These are phyloP conservation scores for Coregonus suidteri DNA, from an alignment of 2,797 vertebrate genomes.

Conservation along the genomic window DNA sequence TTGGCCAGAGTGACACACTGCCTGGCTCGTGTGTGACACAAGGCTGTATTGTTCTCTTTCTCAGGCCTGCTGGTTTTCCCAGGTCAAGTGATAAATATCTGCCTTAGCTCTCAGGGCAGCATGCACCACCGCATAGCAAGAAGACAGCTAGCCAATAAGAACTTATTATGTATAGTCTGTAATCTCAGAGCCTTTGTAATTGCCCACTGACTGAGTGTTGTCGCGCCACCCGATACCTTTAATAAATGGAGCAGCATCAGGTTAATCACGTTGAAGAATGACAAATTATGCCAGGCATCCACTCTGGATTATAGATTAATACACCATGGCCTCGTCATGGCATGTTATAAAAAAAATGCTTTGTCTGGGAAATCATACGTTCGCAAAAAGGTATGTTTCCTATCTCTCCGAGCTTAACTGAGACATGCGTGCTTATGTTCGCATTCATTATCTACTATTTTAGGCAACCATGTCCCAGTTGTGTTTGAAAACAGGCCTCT, in stretches of 20 bases:
- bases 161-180: not conserved
- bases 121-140: not conserved
- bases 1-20: not conserved
- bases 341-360: conserved; percentile 40
- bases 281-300: conserved; percentile 29
- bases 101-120: not conserved
- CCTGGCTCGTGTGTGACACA: not conserved
- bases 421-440: no score
- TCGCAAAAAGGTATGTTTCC: not conserved
- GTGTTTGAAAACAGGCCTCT: no score
- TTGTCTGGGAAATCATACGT: conserved; percentile 38
- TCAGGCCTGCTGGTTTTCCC: conserved; percentile 8
- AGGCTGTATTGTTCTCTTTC: not conserved
- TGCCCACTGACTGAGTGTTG: not conserved
- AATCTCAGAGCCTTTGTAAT: not conserved
- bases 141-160: not conserved
- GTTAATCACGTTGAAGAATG: conserved; percentile 28
- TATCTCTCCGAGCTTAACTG: no score
- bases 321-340: conserved; percentile 40
- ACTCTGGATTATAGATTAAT: conserved; percentile 10
- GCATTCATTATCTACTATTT: no score
- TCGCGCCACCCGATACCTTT: not conserved
- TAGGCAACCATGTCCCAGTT: no score
- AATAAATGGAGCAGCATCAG: not conserved
- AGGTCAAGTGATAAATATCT: conserved; percentile 12